Conservation (phyloP, 2,113 vertebrate genomes). For the Fulmarus glacialis region DNA sequence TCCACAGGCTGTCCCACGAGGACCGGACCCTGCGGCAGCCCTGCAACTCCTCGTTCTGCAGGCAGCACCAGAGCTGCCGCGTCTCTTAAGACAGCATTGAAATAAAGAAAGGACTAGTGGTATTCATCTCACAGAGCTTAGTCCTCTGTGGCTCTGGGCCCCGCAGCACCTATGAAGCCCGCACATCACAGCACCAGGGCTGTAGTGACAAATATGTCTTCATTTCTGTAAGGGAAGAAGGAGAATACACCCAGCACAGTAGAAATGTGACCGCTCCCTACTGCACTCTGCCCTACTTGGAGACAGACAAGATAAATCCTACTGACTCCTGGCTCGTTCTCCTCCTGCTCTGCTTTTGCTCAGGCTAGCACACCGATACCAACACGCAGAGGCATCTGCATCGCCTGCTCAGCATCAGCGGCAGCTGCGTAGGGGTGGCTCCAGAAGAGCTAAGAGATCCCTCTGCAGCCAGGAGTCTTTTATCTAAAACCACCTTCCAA, state of each 20-base stretch:
- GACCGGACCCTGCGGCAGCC: neutral
- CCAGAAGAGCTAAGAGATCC: neutral
- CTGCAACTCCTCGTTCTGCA: neutral
- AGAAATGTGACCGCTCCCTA: neutral
- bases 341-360: neutral
- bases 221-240: neutral
- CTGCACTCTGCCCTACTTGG: constrained; percentile 4
- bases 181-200: neutral
- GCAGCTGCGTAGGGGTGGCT: neutral
- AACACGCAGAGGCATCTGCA: neutral
- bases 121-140: neutral
- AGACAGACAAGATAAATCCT: neutral
- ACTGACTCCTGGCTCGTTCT: neutral
- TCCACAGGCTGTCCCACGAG: neutral
- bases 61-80: neutral
- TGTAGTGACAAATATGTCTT: neutral
- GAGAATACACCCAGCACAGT: neutral
- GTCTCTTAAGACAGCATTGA: neutral
- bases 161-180: neutral
- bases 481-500: neutral
- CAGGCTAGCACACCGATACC: rapidly evolving
- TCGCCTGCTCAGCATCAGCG: neutral
- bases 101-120: neutral
- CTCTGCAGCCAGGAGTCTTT: neutral
- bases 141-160: neutral